These are phyloP conservation scores for Cotesia typhae DNA, from an alignment of 1,140 invertebrate genomes.

Conservation along the genomic window DNA sequence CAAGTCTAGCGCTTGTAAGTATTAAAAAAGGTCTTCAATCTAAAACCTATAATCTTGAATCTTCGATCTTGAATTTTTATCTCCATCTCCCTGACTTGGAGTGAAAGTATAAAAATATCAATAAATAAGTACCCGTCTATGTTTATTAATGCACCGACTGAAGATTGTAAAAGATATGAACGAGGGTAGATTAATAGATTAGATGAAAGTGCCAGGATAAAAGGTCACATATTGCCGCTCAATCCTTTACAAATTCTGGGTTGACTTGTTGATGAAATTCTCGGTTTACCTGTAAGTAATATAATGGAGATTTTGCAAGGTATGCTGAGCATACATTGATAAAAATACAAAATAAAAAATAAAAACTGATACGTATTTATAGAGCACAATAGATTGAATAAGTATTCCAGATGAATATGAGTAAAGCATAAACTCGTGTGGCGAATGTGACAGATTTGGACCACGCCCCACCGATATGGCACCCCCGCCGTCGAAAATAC, in stretches of 20 bases:
- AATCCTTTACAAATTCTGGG: too few species aligned
- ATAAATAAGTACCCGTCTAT: too few species aligned
- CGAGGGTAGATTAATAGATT: conserved; percentile 53
- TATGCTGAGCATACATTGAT: neutral
- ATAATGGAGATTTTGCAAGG: too few species aligned
- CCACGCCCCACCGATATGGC: conserved; percentile 65
- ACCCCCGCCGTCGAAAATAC: conserved; percentile 39
- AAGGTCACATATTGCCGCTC: neutral
- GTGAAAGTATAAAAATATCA: too few species aligned
- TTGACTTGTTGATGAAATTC: too few species aligned
- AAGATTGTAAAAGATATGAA: neutral
- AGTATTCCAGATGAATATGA: conserved; percentile 19
- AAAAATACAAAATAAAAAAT: neutral
- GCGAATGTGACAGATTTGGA: conserved; percentile 66
- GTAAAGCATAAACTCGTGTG: conserved; percentile 55
- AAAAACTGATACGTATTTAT: neutral
- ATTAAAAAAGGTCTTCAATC: neutral
- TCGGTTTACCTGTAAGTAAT: neutral
- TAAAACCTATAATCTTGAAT: too few species aligned
- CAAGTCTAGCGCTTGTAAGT: neutral
- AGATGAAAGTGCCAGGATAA: conserved; percentile 44
- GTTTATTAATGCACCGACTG: too few species aligned
- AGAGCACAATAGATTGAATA: neutral
- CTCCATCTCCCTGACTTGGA: too few species aligned
- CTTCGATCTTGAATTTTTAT: too few species aligned